Base-by-base conservation (phyloP, 23 tunicate genomes). In the Styela clava region DNA sequence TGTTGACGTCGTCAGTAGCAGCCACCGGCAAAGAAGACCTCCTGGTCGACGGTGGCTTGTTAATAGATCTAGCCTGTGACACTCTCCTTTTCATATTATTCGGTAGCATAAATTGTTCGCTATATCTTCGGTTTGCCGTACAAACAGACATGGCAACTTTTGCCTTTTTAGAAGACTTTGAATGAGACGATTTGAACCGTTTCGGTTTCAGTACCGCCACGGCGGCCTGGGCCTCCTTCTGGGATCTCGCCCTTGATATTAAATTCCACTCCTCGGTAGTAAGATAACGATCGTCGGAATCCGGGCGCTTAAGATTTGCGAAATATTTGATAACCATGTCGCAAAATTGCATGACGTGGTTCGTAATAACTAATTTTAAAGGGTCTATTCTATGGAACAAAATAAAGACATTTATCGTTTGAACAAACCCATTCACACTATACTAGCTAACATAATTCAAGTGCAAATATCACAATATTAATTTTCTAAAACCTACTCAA, bases 291-390 rank as follows among this genome's bases (percentile, higher is more conserved):
- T 71, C 35, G 77, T 71, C 77, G 37, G 34, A 28, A 71, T 71
- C 77, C 77, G 77, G 34, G 32, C 77, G 77, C 35, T 71, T 71
- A 33, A 71, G 35, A 34, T 34, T 71, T 35, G 77, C 77, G 35
- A 71, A 71, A 29, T 71, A 71, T 71, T 71, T 71, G 32, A 71
- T 71, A 31, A 71, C 77, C 77, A 71, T 71, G 35, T 71, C 77
- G 77, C 77, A 71, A 71, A 71, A 71, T 71, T 71, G 77, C 77
- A 71, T 71, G 77, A 71, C 77, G 27, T 71, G 37, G 77, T 34
- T 71, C 56, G 56, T 44, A 44, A 44, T 5, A n/a, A n/a, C n/a
- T n/a, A n/a, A n/a, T n/a, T n/a, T n/a, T n/a, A n/a, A n/a, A n/a
- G n/a, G n/a, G n/a, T n/a, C n/a, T n/a, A n/a, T n/a, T n/a, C n/a